Conservation (phyloP, 2,888 invertebrate genomes). For the Caenorhabditis afra region DNA sequence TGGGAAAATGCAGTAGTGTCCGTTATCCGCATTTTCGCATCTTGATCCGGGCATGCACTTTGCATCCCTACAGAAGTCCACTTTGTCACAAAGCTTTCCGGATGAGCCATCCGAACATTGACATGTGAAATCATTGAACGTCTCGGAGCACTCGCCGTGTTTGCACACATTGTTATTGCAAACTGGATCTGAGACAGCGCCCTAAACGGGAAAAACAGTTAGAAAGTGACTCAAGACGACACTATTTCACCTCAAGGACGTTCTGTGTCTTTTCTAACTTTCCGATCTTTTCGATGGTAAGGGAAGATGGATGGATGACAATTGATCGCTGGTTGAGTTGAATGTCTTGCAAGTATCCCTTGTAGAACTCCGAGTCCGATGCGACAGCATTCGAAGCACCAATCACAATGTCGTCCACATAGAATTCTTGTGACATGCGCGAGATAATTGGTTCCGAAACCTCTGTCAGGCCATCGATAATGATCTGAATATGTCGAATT, state of each 20-base stretch:
- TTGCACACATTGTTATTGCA: constrained; percentile 85
- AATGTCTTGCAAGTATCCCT: constrained; percentile 77
- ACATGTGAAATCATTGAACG: constrained; percentile 83
- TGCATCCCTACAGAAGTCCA: constrained; percentile 70
- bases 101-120: constrained; percentile 71
- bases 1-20: constrained; percentile 71
- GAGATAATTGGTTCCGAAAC: constrained; percentile 64
- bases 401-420: constrained; percentile 73
- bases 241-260: constrained; percentile 71
- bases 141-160: constrained; percentile 92
- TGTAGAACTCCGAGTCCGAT: constrained; percentile 43
- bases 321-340: constrained; percentile 75
- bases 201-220: constrained; percentile 49
- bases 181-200: constrained; percentile 76
- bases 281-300: constrained; percentile 68
- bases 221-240: not conserved
- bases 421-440: constrained; percentile 75
- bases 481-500: constrained; percentile 46
- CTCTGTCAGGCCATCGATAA: constrained; percentile 69
- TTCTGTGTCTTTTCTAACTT: constrained; percentile 66
- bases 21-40: constrained; percentile 72
- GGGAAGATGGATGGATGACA: constrained; percentile 67
- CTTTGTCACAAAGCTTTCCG: constrained; percentile 67
- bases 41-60: constrained; percentile 68
- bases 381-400: constrained; percentile 63